Base-by-base conservation (phyloP, 64 coral and sea anemone genomes). In the Porites australiensis region DNA sequence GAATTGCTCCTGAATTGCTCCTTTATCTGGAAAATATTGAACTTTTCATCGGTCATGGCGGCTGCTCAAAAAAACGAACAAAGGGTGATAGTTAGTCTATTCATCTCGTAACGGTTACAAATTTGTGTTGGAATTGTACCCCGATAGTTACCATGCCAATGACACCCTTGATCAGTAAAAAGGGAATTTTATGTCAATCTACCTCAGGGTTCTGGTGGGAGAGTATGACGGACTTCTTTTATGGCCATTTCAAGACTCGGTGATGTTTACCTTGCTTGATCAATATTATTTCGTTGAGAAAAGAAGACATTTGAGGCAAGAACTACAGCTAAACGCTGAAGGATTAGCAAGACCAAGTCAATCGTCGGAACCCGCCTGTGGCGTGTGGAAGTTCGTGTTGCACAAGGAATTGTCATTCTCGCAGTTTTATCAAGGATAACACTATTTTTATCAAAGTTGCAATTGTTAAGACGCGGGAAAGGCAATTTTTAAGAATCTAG, bases 1-100 rank as follows among this genome's bases (percentile, higher is more conserved):
- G 19, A 47, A 84, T 84, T 84, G n/a, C 81, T 2, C 81, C 81
- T 37, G n/a, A n/a, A n/a, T n/a, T n/a, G n/a, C n/a, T n/a, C n/a
- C n/a, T 84, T 84, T 52, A 48, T 84, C 13, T 84, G 81, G 81
- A 84, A 84, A 84, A 84, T 84, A 67, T 50, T 63, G 61, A 84
- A 84, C 81, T 84, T 84, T 84, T 4, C 62, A 11, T 66, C 44
- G 0, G 46, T 68, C 47, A 51, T 84, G 81, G 63, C 43, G 7
- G 80, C 80, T 83, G 80, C 81, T 68, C 46, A 68, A 51, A 21
- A 15, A 65, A 83, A 65, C 44, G 44, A 83, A 67, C 23, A 19
- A 12, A 66, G 8, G 23, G 81, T 51, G 4, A 84, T 68, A 20
- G 47, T 52, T 10, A 84, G 81, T 84, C 62, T 84, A 84, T 65